A percentile compares a stretch with the other conserved stretches of the same genome.
phyloP scores from a whole-genome alignment of 2,888 invertebrate genomes.

The Drepana falcataria region DNA sequence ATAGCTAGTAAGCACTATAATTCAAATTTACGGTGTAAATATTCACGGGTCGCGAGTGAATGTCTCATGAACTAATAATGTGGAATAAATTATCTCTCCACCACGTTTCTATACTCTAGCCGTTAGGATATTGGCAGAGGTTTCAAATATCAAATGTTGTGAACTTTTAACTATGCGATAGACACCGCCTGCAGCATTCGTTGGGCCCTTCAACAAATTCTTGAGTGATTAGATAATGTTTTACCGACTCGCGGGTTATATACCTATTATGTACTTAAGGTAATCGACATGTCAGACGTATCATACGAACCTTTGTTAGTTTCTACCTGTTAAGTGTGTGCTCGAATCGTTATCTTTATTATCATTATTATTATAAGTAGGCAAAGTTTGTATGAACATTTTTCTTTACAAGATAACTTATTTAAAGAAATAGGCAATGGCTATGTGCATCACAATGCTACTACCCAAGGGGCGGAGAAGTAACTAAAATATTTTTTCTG shows the following conservation, averaged over 20 bases:
- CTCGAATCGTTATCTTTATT: too few species aligned
- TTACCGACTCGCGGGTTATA: not conserved
- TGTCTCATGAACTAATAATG: not conserved
- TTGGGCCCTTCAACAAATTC: constrained; percentile 1
- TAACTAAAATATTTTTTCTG: too few species aligned
- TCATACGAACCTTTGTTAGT: too few species aligned
- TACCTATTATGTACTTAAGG: not conserved
- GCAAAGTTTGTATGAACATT: too few species aligned
- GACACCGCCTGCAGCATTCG: constrained; percentile 1
- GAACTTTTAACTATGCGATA: constrained; percentile 2
- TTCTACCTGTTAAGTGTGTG: too few species aligned
- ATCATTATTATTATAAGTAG: too few species aligned
- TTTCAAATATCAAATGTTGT: constrained; percentile 1
- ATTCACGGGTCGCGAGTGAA: not conserved
- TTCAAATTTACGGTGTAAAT: too few species aligned
- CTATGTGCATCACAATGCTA: too few species aligned
- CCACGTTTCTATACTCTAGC: constrained; percentile 1
- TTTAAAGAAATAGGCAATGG: too few species aligned
- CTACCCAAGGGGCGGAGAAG: too few species aligned
- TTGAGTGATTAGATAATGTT: constrained; percentile 1
- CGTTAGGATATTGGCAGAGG: not conserved
- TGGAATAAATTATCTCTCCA: not conserved
- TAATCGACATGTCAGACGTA: not conserved
- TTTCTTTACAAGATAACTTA: too few species aligned
- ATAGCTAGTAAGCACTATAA: too few species aligned